phyloP scores from a whole-genome alignment of 2,797 vertebrate species.

The Luscinia luscinia region DNA sequence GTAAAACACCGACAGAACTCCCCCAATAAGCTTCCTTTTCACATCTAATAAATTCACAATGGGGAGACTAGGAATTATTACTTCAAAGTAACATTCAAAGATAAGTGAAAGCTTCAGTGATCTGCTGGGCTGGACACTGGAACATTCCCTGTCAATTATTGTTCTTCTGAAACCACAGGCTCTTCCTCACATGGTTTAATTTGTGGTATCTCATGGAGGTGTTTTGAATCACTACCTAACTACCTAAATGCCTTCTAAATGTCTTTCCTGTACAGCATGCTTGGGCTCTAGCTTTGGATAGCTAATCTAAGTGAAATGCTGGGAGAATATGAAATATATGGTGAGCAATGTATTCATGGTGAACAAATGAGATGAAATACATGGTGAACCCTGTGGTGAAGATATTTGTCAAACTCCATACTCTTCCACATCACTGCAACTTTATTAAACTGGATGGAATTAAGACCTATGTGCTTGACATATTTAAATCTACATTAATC shows the following conservation, averaged over 20 bases:
- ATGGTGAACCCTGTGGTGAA: background rate
- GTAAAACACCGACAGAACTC: background rate
- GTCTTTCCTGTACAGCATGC: background rate
- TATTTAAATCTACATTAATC: background rate
- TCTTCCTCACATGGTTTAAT: background rate
- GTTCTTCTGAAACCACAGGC: background rate
- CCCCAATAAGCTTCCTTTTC: slow-evolving; percentile 7
- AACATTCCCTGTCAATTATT: background rate
- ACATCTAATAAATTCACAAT: slow-evolving; percentile 14
- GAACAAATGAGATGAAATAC: background rate
- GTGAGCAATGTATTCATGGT: background rate
- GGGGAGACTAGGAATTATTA: background rate
- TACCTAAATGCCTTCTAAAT: too few species aligned
- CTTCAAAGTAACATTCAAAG: background rate
- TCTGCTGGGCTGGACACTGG: background rate
- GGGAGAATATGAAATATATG: background rate
- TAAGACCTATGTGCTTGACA: fast-evolving
- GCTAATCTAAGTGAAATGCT: background rate
- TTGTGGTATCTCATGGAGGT: background rate
- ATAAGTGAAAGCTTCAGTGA: background rate
- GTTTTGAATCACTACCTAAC: background rate
- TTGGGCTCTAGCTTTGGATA: background rate
- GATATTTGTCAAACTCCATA: fast-evolving
- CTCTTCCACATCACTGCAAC: background rate
- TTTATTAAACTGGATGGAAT: background rate